phyloP scores from a whole-genome alignment of 2,113 vertebrate species.

The Oryzias javanicus region DNA sequence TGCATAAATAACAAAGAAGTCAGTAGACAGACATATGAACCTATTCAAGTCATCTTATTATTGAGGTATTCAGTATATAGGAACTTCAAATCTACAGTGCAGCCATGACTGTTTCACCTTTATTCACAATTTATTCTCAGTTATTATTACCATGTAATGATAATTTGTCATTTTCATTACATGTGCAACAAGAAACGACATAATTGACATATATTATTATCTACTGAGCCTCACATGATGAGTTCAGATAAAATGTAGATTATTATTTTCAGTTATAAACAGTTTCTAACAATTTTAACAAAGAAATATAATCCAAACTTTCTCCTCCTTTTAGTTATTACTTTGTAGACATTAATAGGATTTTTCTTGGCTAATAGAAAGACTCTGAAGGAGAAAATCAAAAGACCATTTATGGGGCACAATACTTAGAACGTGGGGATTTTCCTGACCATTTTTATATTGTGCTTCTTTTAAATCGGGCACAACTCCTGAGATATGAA shows the following conservation, averaged over 20 bases:
- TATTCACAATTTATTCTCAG: too few relatives aligned
- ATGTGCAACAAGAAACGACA: background rate
- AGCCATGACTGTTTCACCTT: too few relatives aligned
- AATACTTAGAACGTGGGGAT: background rate
- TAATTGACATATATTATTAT: background rate
- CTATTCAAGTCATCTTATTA: background rate
- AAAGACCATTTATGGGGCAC: background rate
- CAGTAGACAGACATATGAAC: background rate
- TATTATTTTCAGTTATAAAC: background rate
- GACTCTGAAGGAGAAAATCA: background rate
- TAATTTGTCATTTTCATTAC: too few relatives aligned
- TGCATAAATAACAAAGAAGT: constrained; percentile 37
- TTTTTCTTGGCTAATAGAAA: constrained; percentile 5
- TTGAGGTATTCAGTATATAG: too few relatives aligned
- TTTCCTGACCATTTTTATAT: too few relatives aligned
- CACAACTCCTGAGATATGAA: background rate
- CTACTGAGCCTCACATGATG: background rate
- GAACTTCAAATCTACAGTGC: too few relatives aligned
- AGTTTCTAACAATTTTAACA: background rate
- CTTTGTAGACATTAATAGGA: background rate
- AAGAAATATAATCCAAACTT: background rate
- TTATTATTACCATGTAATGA: too few relatives aligned
- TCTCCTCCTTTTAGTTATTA: background rate
- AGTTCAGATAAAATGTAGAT: background rate
- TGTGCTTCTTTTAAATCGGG: background rate